Evolutionary conservation across 2,797 vertebrate genomes (phyloP).

Genomic region (Amblyraja radiata): DNA sequence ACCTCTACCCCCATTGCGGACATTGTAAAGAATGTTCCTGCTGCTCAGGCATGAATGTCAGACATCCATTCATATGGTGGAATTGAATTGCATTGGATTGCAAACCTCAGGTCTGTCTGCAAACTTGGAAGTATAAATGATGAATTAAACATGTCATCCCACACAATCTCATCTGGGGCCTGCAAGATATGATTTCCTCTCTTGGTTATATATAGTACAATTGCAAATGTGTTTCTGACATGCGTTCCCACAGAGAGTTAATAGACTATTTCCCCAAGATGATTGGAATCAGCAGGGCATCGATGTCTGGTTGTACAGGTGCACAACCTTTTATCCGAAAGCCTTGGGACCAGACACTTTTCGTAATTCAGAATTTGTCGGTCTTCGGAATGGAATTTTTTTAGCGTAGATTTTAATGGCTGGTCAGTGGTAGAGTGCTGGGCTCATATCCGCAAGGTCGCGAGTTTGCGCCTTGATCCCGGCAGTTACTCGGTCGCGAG

Average conservation of each 20-base stretch:
- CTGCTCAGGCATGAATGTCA: not conserved
- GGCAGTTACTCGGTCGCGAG: too few species aligned
- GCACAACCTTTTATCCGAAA: too few species aligned
- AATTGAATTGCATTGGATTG: not conserved
- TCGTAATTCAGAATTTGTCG: too few species aligned
- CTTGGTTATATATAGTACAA: not conserved
- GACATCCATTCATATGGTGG: not conserved
- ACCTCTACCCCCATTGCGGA: too few species aligned
- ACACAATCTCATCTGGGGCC: not conserved
- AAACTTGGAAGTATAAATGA: not conserved
- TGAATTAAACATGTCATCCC: not conserved
- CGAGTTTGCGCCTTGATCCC: too few species aligned
- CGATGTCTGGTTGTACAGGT: not conserved
- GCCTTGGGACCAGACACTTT: too few species aligned
- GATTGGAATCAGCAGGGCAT: not conserved
- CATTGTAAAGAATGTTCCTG: not conserved
- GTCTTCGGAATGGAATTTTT: too few species aligned
- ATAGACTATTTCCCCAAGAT: not conserved
- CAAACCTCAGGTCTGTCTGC: not conserved
- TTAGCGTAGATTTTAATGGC: too few species aligned
- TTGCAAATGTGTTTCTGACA: not conserved
- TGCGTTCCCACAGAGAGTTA: not conserved
- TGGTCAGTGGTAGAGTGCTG: too few species aligned
- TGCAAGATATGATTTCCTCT: not conserved
- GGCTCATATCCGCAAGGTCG: too few species aligned